Base-by-base conservation (phyloP, 1,140 invertebrate genomes). In the Bactericera cockerelli region DNA sequence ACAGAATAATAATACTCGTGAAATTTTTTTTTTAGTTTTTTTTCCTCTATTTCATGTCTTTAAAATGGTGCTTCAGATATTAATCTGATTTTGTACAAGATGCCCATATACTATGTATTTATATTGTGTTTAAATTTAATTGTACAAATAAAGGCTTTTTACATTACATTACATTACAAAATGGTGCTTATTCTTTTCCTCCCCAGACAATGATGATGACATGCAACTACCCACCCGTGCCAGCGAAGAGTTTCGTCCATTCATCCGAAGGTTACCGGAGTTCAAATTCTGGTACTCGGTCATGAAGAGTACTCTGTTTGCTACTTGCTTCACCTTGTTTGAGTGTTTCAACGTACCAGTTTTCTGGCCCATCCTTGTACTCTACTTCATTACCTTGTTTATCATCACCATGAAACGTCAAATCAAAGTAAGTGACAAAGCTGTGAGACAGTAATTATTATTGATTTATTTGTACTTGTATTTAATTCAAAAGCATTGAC, bases 211-310 rank as follows among this genome's bases (percentile, higher is more conserved):
- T 22, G 42, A 87, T 77, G 83, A 89, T 69, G 92, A 91, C 26
- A 91, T 93, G 59, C 86, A 88, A 67, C 80, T 99, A 66, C 96
- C 97, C 26, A 98, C 91, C 16, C 85, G 84, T 71, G 82, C 84
- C 25, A 94, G 89, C 70, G 95, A 99, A 76, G 97, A 99, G 74
- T 99, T 99, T 71, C 81, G 93, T 66, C 97, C 97, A 49, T 99
- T 99, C 70, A 98, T 99, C 70, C 78, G 96, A 65, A 80, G 96
- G 67, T 76, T 99, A 69, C 95, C 96, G 26, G 97, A 99, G 78
- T 99, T 99, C 71, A 99, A 99, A 76, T 99, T 99, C 75, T 99
- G 97, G 97, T 85, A 97, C 67, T 95, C 93, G 65, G 87, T 96
- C 54, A 86, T 89, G 36, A 98, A 94, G 71, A 94, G 94, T 55